These are phyloP conservation scores for Coregonus sp. DNA, from an alignment of 2,797 vertebrate species.

Conservation along the genomic window DNA sequence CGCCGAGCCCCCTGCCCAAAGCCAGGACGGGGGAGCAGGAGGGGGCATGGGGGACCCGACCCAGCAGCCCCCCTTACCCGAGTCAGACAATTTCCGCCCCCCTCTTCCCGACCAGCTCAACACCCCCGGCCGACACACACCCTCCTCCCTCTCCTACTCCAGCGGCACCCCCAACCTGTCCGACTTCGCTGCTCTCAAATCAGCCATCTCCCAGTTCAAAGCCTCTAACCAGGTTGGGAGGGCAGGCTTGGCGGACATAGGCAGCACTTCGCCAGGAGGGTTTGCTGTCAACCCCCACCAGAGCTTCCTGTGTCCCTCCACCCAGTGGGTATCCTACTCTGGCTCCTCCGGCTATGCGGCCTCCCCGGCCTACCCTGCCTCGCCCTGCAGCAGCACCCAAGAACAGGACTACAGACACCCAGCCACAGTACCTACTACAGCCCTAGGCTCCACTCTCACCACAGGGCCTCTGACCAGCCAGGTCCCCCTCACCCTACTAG, in stretches of 20 bases:
- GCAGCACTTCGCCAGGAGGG: constrained; percentile 69
- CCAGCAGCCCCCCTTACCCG: constrained; percentile 63
- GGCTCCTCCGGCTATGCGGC: constrained; percentile 70
- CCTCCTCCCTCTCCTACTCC: constrained; percentile 11
- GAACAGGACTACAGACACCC: constrained; percentile 68
- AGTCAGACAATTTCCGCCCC: constrained; percentile 70
- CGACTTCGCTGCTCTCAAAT: constrained; percentile 73
- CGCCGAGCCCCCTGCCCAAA: constrained; percentile 66
- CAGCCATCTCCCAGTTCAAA: constrained; percentile 77
- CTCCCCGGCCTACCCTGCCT: constrained; percentile 72
- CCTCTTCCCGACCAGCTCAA: constrained; percentile 68
- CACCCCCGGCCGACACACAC: constrained; percentile 10
- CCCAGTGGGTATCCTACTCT: constrained; percentile 77
- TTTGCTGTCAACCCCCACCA: constrained; percentile 96
- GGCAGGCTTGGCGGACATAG: constrained; percentile 59
- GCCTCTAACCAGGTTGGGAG: constrained; percentile 65
- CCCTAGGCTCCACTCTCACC: constrained; percentile 39
- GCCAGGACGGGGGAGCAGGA: constrained; percentile 36
- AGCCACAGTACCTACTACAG: constrained; percentile 19
- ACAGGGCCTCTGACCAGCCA: constrained; percentile 62
- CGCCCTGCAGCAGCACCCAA: constrained; percentile 68
- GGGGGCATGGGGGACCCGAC: constrained; percentile 37
- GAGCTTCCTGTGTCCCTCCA: constrained; percentile 86
- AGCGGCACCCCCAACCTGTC: constrained; percentile 53
- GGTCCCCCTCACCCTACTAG: constrained; percentile 63